A percentile compares a stretch with the other conserved stretches of the same genome.
Evolutionary conservation across 2,113 vertebrate species (phyloP).

Genomic region (Blennius ocellaris): DNA sequence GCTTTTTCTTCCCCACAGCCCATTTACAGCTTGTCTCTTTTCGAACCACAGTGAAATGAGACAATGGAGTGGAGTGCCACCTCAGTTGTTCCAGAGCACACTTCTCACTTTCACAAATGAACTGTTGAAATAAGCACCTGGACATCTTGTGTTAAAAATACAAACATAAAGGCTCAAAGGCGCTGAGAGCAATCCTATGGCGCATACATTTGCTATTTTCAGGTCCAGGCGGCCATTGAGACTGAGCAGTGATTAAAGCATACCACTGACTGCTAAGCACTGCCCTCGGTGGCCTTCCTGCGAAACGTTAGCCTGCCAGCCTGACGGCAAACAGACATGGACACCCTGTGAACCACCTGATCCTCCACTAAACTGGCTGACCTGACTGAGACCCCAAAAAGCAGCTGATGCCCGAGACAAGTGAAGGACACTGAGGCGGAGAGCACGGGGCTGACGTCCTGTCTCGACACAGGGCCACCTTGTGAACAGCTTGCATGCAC

Average conservation of each 20-base stretch:
- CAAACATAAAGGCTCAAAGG: slow-evolving; percentile 30
- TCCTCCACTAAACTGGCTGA: slow-evolving; percentile 66
- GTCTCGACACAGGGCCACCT: not conserved
- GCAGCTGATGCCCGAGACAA: slow-evolving; percentile 66
- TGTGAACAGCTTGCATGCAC: not conserved
- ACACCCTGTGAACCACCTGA: slow-evolving; percentile 78
- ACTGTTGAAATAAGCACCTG: slow-evolving; percentile 60
- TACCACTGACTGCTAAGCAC: slow-evolving; percentile 61
- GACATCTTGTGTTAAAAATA: slow-evolving; percentile 50
- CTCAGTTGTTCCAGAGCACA: slow-evolving; percentile 50
- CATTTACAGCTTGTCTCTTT: slow-evolving; percentile 34
- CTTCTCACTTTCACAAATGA: slow-evolving; percentile 68
- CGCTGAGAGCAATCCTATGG: slow-evolving; percentile 4
- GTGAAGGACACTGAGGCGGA: slow-evolving; percentile 52
- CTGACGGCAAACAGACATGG: slow-evolving; percentile 64
- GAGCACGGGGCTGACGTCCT: not conserved
- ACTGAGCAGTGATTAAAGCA: slow-evolving; percentile 76
- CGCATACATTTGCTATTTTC: slow-evolving; percentile 69
- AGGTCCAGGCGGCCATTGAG: slow-evolving; percentile 43
- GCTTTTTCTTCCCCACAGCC: slow-evolving; percentile 6
- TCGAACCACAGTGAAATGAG: slow-evolving; percentile 23
- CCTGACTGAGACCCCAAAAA: slow-evolving; percentile 64
- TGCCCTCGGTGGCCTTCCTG: slow-evolving; percentile 56
- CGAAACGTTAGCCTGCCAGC: slow-evolving; percentile 66
- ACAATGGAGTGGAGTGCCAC: slow-evolving; percentile 22